Conservation (phyloP, 2,797 vertebrate species). For the Anomalospiza imberbis region DNA sequence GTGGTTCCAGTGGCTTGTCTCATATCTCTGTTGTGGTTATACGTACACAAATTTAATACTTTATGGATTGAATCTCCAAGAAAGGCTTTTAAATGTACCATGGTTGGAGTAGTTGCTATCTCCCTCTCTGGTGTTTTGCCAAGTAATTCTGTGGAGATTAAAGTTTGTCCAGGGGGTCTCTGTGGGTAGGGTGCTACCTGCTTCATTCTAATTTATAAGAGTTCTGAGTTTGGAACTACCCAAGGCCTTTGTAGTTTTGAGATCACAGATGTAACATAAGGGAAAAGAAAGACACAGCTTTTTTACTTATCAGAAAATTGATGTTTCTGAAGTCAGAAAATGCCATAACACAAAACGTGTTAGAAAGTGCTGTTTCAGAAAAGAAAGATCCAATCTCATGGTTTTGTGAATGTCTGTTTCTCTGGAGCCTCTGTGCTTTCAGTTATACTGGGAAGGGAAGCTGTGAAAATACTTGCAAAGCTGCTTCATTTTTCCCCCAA, state of each 20-base stretch:
- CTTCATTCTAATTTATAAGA: background rate
- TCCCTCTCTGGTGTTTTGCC: background rate
- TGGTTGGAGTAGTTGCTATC: background rate
- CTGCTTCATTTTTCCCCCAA: background rate
- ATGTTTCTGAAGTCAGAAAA: background rate
- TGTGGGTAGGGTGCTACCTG: background rate
- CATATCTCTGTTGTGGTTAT: background rate
- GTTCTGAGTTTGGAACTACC: background rate
- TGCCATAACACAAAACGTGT: background rate
- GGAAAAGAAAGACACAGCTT: background rate
- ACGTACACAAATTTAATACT: background rate
- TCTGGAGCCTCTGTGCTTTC: background rate
- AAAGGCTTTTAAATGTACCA: background rate
- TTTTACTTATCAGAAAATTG: background rate
- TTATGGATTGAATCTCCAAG: background rate
- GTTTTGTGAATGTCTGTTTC: rapidly evolving
- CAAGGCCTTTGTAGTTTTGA: background rate
- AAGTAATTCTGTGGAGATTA: background rate
- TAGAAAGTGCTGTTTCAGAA: background rate
- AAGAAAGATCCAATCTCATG: background rate
- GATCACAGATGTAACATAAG: background rate
- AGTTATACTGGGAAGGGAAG: background rate
- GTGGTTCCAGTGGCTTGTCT: constrained; percentile 25
- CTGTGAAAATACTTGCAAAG: background rate
- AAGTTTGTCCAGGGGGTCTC: background rate